These are phyloP conservation scores for Mya arenaria DNA, from an alignment of 1,140 invertebrate species.

Conservation along the genomic window DNA sequence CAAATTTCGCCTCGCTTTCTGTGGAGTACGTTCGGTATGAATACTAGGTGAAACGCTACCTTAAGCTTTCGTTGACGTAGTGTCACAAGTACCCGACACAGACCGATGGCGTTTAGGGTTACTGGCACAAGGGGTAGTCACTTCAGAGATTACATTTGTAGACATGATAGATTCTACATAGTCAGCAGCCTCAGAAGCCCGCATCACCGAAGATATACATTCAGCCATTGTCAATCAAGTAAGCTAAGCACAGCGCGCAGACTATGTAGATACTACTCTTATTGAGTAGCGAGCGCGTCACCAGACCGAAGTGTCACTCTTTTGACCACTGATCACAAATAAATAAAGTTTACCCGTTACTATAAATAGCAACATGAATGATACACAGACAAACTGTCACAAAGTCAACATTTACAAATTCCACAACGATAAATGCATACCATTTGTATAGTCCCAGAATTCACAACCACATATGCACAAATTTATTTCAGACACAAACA, in stretches of 20 bases:
- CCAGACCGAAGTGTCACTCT: too few species aligned
- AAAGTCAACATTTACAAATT: too few species aligned
- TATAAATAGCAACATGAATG: too few species aligned
- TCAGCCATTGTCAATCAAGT: background rate
- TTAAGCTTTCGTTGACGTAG: slow-evolving; percentile 19
- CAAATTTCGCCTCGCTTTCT: slow-evolving; percentile 8
- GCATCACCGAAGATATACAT: background rate
- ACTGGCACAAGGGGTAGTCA: background rate
- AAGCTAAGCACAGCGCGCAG: too few species aligned
- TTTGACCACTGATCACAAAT: too few species aligned
- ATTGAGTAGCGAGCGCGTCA: background rate
- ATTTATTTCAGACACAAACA: too few species aligned
- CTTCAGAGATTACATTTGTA: background rate
- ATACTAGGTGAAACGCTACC: background rate
- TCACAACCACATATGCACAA: too few species aligned
- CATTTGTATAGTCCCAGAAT: too few species aligned
- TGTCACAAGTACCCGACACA: slow-evolving; percentile 30
- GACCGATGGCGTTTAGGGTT: slow-evolving; percentile 16
- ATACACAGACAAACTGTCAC: too few species aligned
- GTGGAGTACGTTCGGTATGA: background rate
- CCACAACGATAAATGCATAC: too few species aligned
- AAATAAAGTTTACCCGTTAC: too few species aligned
- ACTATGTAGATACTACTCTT: too few species aligned
- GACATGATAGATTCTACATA: slow-evolving; percentile 42
- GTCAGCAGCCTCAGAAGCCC: slow-evolving; percentile 41